Conservation (phyloP, 2,888 invertebrate species). For the Drosophila macrospina region DNA sequence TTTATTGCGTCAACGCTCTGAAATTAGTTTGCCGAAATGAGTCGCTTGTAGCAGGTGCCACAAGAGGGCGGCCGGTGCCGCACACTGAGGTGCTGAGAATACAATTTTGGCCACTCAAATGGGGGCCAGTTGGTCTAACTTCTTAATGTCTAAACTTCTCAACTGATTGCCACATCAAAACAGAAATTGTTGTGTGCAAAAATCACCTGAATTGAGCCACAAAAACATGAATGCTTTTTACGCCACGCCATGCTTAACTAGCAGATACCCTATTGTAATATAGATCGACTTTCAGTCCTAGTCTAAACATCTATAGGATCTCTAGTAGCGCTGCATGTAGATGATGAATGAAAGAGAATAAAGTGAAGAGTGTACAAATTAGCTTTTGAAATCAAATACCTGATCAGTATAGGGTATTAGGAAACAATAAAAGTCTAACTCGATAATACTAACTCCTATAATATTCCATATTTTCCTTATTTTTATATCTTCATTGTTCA, state of each 20-base stretch:
- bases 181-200: constrained; percentile 26
- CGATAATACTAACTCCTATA: too few relatives aligned
- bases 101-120: constrained; percentile 43
- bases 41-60: constrained; percentile 66
- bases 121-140: constrained; percentile 37
- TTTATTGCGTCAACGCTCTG: constrained; percentile 72
- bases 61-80: constrained; percentile 42
- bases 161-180: constrained; percentile 22
- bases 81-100: constrained; percentile 24
- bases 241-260: background rate
- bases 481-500: too few relatives aligned
- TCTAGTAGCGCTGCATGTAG: too few relatives aligned
- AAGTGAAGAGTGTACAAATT: too few relatives aligned
- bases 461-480: too few relatives aligned
- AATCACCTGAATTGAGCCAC: constrained; percentile 13
- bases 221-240: background rate
- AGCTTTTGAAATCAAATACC: too few relatives aligned
- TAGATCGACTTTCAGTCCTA: background rate
- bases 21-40: constrained; percentile 62
- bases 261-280: background rate
- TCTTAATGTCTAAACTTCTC: background rate
- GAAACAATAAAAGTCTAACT: too few relatives aligned
- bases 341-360: too few relatives aligned
- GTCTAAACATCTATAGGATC: too few relatives aligned
- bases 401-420: too few relatives aligned